A percentile compares a stretch with the other conserved stretches of the same genome.
Evolutionary conservation across 2,888 invertebrate genomes (phyloP).

Genomic region (Dynastes grantii): DNA sequence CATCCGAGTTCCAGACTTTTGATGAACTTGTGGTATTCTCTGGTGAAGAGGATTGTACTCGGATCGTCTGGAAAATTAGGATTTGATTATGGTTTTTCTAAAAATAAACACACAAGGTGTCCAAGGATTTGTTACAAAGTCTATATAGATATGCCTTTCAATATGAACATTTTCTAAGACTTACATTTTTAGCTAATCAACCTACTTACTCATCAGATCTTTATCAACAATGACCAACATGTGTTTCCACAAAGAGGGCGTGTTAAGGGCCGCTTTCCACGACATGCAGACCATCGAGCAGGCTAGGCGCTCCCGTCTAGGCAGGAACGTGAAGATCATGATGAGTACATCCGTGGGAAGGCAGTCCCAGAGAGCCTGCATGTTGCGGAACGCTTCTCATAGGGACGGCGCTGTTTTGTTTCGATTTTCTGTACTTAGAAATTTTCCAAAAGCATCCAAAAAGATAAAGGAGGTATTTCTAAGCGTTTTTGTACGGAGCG

Average conservation of each 20-base stretch:
- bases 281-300: constrained; percentile 64
- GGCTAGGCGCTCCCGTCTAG: constrained; percentile 63
- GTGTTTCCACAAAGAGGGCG: constrained; percentile 63
- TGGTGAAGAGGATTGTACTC: constrained; percentile 62
- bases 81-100: constrained; percentile 9
- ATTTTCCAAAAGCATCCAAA: constrained; percentile 32
- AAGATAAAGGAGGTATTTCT: background rate
- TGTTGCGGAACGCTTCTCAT: constrained; percentile 21
- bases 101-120: background rate
- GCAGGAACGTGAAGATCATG: constrained; percentile 63
- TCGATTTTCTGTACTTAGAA: constrained; percentile 5
- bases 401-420: constrained; percentile 1
- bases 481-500: background rate
- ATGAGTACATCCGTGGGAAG: constrained; percentile 63
- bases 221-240: constrained; percentile 64
- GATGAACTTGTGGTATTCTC: constrained; percentile 70
- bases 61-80: constrained; percentile 60
- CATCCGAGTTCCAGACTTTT: constrained; percentile 71
- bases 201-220: constrained; percentile 62
- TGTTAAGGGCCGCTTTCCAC: constrained; percentile 64
- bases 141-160: too few relatives aligned
- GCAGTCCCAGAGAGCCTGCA: constrained; percentile 56
- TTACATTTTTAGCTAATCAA: background rate
- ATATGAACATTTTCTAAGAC: background rate
- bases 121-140: background rate